Evolutionary conservation across 37 sponge, comb jelly and placozoan genomes (phyloP).

Genomic region (Tethya wilhelma): DNA sequence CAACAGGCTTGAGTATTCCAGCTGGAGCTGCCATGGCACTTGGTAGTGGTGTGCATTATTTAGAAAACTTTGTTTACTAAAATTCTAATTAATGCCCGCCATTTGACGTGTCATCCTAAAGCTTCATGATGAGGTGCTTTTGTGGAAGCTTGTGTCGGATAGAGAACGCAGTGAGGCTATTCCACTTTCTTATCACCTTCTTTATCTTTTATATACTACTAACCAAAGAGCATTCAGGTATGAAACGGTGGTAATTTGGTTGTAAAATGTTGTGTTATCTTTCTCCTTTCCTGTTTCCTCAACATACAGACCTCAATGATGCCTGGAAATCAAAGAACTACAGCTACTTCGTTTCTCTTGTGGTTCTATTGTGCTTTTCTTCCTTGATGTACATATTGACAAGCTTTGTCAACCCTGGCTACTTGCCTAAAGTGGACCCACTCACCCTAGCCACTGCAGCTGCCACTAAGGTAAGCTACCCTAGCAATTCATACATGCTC

Average conservation of each 20-base stretch:
- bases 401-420: constrained; percentile 56
- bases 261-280: neutral
- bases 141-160: constrained; percentile 27
- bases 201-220: constrained; percentile 48
- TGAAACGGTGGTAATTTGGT: neutral
- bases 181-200: constrained; percentile 39
- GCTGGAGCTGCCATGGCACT: too few species aligned
- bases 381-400: constrained; percentile 40
- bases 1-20: too few species aligned
- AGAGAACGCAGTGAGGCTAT: constrained; percentile 26
- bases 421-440: constrained; percentile 16
- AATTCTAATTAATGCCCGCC: too few species aligned
- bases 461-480: neutral
- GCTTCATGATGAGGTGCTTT: constrained; percentile 8
- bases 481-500: neutral
- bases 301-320: constrained; percentile 53
- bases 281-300: too few species aligned
- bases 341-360: constrained; percentile 25
- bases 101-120: neutral
- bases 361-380: constrained; percentile 23
- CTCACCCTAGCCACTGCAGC: neutral
- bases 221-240: constrained; percentile 29
- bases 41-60: too few species aligned
- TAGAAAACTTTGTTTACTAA: too few species aligned
- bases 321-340: constrained; percentile 34